Evolutionary conservation across 2,797 vertebrate species (phyloP).

Genomic region (Echiichthys vipera): DNA sequence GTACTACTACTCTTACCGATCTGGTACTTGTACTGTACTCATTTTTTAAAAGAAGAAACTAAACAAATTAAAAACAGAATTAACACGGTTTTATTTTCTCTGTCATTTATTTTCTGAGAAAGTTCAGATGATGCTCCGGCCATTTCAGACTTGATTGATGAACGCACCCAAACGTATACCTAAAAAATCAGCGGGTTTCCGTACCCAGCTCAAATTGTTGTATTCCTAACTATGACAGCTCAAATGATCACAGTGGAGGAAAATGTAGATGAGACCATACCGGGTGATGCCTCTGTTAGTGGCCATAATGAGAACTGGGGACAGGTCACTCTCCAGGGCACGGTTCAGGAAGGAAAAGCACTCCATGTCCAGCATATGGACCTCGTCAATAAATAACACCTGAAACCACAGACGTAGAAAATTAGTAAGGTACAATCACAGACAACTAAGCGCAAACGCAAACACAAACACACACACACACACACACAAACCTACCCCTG

Average conservation of each 20-base stretch:
- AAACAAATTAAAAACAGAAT: no score
- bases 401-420: slow-evolving; percentile 54
- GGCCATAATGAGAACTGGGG: slow-evolving; percentile 96
- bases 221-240: background rate
- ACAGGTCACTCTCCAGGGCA: slow-evolving; percentile 94
- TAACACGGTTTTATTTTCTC: no score
- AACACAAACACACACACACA: background rate
- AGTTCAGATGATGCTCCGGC: no score
- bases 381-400: slow-evolving; percentile 96
- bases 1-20: no score
- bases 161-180: no score
- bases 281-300: slow-evolving; percentile 97
- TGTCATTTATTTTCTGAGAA: no score
- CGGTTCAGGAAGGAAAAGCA: slow-evolving; percentile 97
- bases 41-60: no score
- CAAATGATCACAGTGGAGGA: background rate
- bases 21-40: no score
- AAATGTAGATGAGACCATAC: slow-evolving; percentile 66
- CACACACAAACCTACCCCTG: slow-evolving; percentile 87
- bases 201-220: no score
- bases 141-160: no score
- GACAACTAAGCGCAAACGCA: no score
- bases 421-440: background rate
- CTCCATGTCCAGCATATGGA: slow-evolving; percentile 98
- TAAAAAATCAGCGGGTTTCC: no score